Evolutionary conservation across 2,797 vertebrate genomes (phyloP).

Genomic region (Ptychadena robeensis): DNA sequence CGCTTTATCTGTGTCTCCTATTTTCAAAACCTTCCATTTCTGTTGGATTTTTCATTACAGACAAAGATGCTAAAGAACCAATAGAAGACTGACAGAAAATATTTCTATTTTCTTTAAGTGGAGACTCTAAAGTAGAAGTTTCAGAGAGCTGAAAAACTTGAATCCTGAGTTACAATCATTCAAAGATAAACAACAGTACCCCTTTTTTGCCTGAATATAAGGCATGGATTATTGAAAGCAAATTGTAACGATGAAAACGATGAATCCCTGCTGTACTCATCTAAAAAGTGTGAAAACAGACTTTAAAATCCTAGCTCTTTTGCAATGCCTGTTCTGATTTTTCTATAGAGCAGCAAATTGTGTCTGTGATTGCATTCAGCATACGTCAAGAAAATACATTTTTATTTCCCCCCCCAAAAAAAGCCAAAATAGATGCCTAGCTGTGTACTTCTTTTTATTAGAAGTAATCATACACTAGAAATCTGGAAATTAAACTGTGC

Average conservation of each 20-base stretch:
- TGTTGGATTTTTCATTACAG: background rate
- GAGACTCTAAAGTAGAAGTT: background rate
- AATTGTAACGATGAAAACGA: conserved; percentile 4
- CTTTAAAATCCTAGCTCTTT: conserved; percentile 11
- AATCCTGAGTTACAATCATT: background rate
- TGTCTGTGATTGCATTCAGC: conserved; percentile 23
- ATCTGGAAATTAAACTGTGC: conserved; percentile 28
- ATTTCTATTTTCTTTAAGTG: background rate
- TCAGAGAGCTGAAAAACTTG: background rate
- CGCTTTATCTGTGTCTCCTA: no score
- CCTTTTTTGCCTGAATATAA: background rate
- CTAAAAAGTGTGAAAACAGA: conserved; percentile 16
- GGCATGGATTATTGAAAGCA: conserved; percentile 2
- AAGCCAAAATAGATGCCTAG: conserved; percentile 1
- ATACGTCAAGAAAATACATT: conserved; percentile 29
- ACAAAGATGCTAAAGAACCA: background rate
- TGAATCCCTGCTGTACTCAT: conserved; percentile 13
- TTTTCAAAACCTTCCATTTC: background rate
- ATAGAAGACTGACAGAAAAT: background rate
- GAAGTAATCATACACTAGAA: background rate
- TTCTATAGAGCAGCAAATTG: conserved; percentile 31
- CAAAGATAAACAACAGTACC: background rate
- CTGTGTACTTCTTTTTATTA: background rate
- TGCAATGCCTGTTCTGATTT: conserved; percentile 5
- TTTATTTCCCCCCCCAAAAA: conserved; percentile 25